phyloP scores from a whole-genome alignment of 1,140 invertebrate species.

The Drosophila nigrodunni region DNA sequence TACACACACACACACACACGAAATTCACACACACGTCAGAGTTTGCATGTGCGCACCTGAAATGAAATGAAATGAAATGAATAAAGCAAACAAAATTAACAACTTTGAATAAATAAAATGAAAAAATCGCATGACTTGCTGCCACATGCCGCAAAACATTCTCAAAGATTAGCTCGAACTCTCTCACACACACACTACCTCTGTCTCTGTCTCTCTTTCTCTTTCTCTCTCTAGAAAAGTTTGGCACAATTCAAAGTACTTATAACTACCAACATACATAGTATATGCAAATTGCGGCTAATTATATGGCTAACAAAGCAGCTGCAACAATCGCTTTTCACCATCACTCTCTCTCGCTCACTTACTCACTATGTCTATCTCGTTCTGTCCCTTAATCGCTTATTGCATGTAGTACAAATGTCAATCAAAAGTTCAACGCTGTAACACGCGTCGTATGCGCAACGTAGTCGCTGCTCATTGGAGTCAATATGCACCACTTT shows the following conservation, averaged over 20 bases:
- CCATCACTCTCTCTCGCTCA: conserved; percentile 20
- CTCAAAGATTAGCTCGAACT: conserved; percentile 26
- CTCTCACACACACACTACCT: conserved; percentile 13
- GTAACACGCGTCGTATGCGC: conserved; percentile 61
- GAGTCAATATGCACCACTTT: conserved; percentile 66
- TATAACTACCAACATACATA: conserved; percentile 39
- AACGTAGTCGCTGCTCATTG: conserved; percentile 59
- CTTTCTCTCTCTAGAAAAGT: conserved; percentile 18
- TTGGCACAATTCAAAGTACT: conserved; percentile 35
- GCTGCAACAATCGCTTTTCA: conserved; percentile 48
- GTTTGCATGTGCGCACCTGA: conserved; percentile 78
- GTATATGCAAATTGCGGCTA: conserved; percentile 61
- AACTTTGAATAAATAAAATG: conserved; percentile 63
- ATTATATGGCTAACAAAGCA: conserved; percentile 52
- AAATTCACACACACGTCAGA: conserved; percentile 52
- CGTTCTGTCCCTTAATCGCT: conserved; percentile 24
- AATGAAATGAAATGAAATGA: conserved; percentile 35
- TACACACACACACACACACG: conserved; percentile 43
- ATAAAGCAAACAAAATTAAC: conserved; percentile 55
- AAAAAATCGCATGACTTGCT: conserved; percentile 71
- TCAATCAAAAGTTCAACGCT: conserved; percentile 59
- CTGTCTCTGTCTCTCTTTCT: conserved; percentile 18
- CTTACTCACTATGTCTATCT: conserved; percentile 24
- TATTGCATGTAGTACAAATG: conserved; percentile 69
- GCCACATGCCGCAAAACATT: conserved; percentile 26